These are phyloP conservation scores for Agelaius tricolor DNA, from an alignment of 2,113 vertebrate species.

Conservation along the genomic window DNA sequence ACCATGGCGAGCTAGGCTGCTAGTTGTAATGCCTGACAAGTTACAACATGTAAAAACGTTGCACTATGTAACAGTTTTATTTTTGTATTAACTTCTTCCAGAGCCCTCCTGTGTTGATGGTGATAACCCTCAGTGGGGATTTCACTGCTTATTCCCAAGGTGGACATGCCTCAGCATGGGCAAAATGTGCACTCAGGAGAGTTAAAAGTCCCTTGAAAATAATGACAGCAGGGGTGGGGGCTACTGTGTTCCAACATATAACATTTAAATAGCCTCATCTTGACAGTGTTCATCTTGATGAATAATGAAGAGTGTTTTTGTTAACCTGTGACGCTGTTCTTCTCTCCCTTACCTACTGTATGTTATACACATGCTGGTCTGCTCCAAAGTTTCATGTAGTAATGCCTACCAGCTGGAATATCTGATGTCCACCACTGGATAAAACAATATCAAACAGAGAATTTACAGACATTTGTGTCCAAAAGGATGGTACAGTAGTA, in stretches of 20 bases:
- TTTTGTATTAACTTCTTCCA: background rate
- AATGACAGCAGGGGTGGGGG: accelerated
- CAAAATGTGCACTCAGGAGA: background rate
- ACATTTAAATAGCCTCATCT: background rate
- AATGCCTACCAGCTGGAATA: background rate
- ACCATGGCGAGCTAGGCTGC: accelerated
- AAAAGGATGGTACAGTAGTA: background rate
- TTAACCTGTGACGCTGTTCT: background rate
- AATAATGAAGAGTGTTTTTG: background rate
- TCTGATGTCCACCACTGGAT: background rate
- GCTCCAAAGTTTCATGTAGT: background rate
- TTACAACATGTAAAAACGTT: background rate
- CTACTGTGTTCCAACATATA: background rate
- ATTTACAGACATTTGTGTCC: background rate
- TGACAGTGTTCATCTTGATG: background rate
- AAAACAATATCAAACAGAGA: background rate
- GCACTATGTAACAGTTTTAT: background rate
- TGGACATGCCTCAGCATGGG: background rate
- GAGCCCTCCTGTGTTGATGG: accelerated
- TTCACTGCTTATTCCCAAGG: background rate
- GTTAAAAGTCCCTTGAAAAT: background rate
- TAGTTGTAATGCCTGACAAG: background rate
- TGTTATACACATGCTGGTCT: background rate
- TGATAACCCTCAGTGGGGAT: background rate
- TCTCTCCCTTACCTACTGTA: background rate